Evolutionary conservation across 35 echinoderm and acorn worm species (phyloP), one percentile per base, ranked within the genome.

Genomic region (Chiridota heheva): DNA sequence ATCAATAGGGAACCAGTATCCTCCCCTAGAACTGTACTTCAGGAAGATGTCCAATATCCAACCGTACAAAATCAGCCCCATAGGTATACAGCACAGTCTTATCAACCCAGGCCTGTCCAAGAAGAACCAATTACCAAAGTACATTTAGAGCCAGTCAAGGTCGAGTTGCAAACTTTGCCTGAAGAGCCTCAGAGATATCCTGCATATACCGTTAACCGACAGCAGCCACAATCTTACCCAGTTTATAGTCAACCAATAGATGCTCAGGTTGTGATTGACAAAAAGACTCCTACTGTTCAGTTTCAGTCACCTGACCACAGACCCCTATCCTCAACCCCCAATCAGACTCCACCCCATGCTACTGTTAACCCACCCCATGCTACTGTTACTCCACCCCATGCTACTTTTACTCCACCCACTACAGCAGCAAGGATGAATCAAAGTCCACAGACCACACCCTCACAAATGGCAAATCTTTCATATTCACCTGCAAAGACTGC

Each of bases 201-300:
- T n/a, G n/a, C n/a, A n/a, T n/a, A n/a, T n/a, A n/a, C n/a, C n/a
- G n/a, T n/a, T n/a, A n/a, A n/a, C n/a, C n/a, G n/a, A n/a, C 48
- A 22, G 48, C 22, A 22, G 48, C 48, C 22, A 13, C 12, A 12
- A 53, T 53, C 12, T 53, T 53, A 53, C 22, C 48, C 12, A 22
- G 12, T 12, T 22, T 53, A 53, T 22, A 12, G 42, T 4, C 20
- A 1, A 22, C 75, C 85, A 1, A 59, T 80, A 36, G 75, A 80
- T 45, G 46, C 85, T 37, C 73, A 78, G 57, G 85, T 78, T 18
- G 74, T 67, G n/a, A 40, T 87, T 17, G 85, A 87, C 20, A 78
- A 25, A 44, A 59, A 69, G 74, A n/a, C 42, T 42, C 53, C 76
- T 28, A 26, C 41, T 51, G 18, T 20, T 34, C 20, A 63, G 42